Evolutionary conservation across 2,797 vertebrate species (phyloP), one percentile per base, ranked within the genome.

Genomic region (Xiphophorus birchmanni): DNA sequence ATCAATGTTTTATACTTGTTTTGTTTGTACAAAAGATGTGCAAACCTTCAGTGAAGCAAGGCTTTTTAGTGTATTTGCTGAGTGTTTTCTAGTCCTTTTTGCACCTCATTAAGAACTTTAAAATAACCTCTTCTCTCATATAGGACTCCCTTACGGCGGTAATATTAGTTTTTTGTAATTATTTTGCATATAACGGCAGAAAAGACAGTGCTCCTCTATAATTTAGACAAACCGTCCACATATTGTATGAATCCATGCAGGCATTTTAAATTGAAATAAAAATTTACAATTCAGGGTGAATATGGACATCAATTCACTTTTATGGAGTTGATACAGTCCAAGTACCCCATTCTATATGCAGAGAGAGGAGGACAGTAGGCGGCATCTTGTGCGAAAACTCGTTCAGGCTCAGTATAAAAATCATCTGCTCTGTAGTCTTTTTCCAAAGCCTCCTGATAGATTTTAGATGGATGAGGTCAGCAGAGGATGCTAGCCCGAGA

Each of bases 311-410:
- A 73, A 83, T 86, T 79, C 78, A 44, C 47, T 77, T 48, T 40
- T 85, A 45, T 23, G 80, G 83, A 82, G 75, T 83, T 47, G 83
- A 81, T 7, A 72, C 15, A 13, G 35, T 4, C 1, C 74, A 67
- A 40, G 71, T 81, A 74, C 73, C 54, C 45, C 32, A 60, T 79
- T 86, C 77, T 86, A 76, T 72, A 80, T 84, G 83, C 84, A 76
- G 26, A 44, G 73, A 78, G 79, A 75, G 78, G 67, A 74, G 76
- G 73, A n/a, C 73, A 44, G 82, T 86, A 72, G 89, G 89, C 2
- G 47, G 80, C n/a, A 60, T 63, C 2, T 1, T 73, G 58, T 79
- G 75, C 72, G 79, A 74, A 79, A 76, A 81, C 82, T 80, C 76
- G 63, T 85, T 88, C 76, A 82, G 67, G 81, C 80, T 73, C 77